Conservation (phyloP, 2,888 invertebrate genomes). For the Diarsia mendica region DNA sequence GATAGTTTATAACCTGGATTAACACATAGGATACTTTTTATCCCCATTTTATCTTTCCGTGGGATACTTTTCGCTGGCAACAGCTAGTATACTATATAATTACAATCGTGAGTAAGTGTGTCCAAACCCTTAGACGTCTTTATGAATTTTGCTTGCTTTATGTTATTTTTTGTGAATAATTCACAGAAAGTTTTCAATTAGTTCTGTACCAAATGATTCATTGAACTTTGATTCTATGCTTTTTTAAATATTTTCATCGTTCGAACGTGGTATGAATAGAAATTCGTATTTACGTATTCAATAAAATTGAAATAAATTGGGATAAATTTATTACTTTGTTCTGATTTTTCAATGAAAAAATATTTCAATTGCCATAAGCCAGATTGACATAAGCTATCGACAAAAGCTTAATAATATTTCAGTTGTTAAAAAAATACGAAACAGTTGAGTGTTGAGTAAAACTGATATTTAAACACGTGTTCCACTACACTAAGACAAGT, state of each 20-base stretch:
- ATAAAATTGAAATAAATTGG: conserved; percentile 48
- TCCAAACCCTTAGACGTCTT: not conserved
- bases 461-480: too few relatives aligned
- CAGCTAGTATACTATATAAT: too few relatives aligned
- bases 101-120: not conserved
- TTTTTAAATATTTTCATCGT: conserved; percentile 39
- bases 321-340: conserved; percentile 26
- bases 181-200: conserved; percentile 42
- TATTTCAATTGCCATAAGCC: too few relatives aligned
- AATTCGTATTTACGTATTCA: conserved; percentile 22
- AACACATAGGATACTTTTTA: too few relatives aligned
- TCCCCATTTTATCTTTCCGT: too few relatives aligned
- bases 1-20: too few relatives aligned
- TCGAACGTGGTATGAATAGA: conserved; percentile 40
- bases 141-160: conserved; percentile 7
- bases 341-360: conserved; percentile 2
- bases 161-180: conserved; percentile 26
- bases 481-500: too few relatives aligned
- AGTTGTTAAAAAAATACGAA: too few relatives aligned
- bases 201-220: conserved; percentile 26
- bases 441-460: too few relatives aligned
- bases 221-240: conserved; percentile 31
- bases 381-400: too few relatives aligned
- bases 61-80: too few relatives aligned
- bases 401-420: too few relatives aligned